A percentile compares a stretch with the other conserved stretches of the same genome.
Evolutionary conservation across 2,888 invertebrate species (phyloP).

Genomic region (Limnephilus lunatus): DNA sequence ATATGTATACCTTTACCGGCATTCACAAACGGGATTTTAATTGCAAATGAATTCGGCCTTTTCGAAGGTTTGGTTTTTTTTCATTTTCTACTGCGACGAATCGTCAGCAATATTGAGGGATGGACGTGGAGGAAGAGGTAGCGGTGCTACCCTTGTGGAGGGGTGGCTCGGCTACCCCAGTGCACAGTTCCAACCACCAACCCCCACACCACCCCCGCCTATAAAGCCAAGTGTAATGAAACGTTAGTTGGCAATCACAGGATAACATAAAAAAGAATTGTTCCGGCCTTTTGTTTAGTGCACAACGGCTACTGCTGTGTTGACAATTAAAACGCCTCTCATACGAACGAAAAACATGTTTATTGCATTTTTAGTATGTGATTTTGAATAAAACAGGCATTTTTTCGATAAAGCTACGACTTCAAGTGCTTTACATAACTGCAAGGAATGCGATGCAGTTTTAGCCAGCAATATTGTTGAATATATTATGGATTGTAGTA

Average conservation of each 20-base stretch:
- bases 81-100: conserved; percentile 37
- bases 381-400: background rate
- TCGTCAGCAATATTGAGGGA: conserved; percentile 39
- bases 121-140: conserved; percentile 16
- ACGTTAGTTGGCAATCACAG: conserved; percentile 45
- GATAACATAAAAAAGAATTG: conserved; percentile 39
- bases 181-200: background rate
- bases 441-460: background rate
- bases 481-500: too few relatives aligned
- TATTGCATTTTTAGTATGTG: conserved; percentile 32
- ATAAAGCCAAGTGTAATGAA: conserved; percentile 46
- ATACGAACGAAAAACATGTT: conserved; percentile 25
- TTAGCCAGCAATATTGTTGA: background rate
- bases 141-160: background rate
- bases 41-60: conserved; percentile 63
- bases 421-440: background rate
- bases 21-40: conserved; percentile 62
- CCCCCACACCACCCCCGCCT: background rate
- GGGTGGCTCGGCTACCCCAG: background rate
- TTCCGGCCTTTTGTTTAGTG: conserved; percentile 36
- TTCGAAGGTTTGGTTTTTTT: conserved; percentile 50
- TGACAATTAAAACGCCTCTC: conserved; percentile 43
- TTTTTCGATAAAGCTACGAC: background rate
- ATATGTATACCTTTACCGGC: background rate
- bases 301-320: conserved; percentile 25